phyloP scores from a whole-genome alignment of 37 sponge, comb jelly and placozoan genomes.

The Trichoplax adhaerens region DNA sequence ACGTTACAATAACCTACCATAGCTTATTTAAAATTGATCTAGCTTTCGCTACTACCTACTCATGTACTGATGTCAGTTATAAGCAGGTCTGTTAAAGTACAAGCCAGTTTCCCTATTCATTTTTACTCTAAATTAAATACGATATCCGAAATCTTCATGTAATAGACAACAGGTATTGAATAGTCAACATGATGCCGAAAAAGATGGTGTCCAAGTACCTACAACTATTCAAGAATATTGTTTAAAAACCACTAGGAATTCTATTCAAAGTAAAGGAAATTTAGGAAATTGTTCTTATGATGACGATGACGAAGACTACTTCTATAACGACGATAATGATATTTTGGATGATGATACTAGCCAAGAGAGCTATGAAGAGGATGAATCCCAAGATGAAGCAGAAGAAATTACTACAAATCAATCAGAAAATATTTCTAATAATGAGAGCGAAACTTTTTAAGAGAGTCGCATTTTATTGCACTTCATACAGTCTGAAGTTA shows the following conservation, averaged over 20 bases:
- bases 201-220: conserved; percentile 76
- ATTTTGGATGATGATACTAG: conserved; percentile 22
- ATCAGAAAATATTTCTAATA: too few species aligned
- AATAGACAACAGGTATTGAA: conserved; percentile 72
- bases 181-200: conserved; percentile 65
- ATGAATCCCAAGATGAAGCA: conserved; percentile 12
- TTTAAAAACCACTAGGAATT: background rate
- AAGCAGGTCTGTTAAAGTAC: too few species aligned
- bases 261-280: too few species aligned
- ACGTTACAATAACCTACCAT: background rate
- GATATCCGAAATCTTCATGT: background rate
- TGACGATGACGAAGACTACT: conserved; percentile 25
- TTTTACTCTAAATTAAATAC: background rate
- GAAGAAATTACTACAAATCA: too few species aligned
- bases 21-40: too few species aligned
- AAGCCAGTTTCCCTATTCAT: background rate
- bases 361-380: conserved; percentile 19
- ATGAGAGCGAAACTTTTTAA: too few species aligned
- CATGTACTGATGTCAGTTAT: too few species aligned
- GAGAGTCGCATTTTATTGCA: too few species aligned
- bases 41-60: too few species aligned
- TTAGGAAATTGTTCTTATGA: conserved; percentile 19
- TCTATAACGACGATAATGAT: conserved; percentile 29
- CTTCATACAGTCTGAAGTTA: too few species aligned
- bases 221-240: conserved; percentile 69